A percentile compares a stretch with the other conserved stretches of the same genome.
Evolutionary conservation across 2,888 invertebrate genomes (phyloP).

Genomic region (Morinoia aosen): DNA sequence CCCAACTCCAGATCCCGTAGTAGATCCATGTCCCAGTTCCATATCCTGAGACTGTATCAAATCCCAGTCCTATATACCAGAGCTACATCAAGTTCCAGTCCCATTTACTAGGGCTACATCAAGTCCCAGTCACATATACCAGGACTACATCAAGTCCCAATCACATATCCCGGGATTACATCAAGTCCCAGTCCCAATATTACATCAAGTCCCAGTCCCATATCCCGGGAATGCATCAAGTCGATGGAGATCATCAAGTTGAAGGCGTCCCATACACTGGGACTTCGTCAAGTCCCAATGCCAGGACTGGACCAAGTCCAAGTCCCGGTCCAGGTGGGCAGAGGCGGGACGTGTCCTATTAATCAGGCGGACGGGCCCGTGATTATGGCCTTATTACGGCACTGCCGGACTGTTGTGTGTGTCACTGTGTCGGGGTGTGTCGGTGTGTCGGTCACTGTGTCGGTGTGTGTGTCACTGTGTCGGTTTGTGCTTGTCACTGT

Average conservation of each 20-base stretch:
- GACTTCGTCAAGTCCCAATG: too few species aligned
- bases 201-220: background rate
- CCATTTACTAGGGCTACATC: background rate
- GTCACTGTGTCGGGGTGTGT: background rate
- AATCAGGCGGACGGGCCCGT: background rate
- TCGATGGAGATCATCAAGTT: too few species aligned
- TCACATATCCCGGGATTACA: background rate
- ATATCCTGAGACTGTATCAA: too few species aligned
- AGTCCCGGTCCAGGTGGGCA: background rate
- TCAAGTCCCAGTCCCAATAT: background rate
- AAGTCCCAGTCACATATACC: too few species aligned
- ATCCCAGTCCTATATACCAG: background rate
- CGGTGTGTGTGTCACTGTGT: background rate
- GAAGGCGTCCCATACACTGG: too few species aligned
- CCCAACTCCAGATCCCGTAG: too few species aligned
- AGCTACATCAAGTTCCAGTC: background rate
- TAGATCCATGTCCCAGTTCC: background rate
- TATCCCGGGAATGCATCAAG: background rate
- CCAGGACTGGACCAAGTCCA: background rate
- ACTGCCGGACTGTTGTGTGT: background rate
- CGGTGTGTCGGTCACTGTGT: background rate
- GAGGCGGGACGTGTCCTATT: background rate
- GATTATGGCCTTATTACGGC: background rate
- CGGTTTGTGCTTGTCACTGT: too few species aligned
- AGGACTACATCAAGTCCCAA: background rate